Conservation (phyloP, 2,888 invertebrate genomes). For the Lysandra coridon region DNA sequence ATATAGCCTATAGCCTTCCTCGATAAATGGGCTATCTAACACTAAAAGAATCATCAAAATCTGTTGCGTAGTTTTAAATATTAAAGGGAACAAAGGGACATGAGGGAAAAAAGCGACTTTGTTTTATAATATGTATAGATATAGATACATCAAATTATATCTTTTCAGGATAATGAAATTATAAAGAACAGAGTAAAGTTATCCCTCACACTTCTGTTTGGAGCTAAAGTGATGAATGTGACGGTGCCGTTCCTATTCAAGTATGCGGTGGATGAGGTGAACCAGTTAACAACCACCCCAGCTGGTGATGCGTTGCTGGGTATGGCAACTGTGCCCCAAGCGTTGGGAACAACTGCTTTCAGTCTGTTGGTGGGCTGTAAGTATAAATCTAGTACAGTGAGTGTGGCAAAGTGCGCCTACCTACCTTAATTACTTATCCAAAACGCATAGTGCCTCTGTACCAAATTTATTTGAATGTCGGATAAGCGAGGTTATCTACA, state of each 20-base stretch:
- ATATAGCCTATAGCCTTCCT: no score
- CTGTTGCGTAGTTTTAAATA: no score
- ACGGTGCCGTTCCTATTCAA: slow-evolving; percentile 98
- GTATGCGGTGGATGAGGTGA: slow-evolving; percentile 93
- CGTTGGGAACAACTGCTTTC: slow-evolving; percentile 88
- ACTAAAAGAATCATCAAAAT: no score
- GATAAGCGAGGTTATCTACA: no score
- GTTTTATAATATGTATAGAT: no score
- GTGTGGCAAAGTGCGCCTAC: no score
- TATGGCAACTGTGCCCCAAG: slow-evolving; percentile 89
- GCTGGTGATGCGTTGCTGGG: slow-evolving; percentile 82
- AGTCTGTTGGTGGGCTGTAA: slow-evolving; percentile 94
- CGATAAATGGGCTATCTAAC: no score
- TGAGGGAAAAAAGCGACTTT: no score
- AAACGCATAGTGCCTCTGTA: no score
- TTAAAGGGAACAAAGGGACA: no score
- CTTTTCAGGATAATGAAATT: slow-evolving; percentile 84
- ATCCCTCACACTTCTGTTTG: slow-evolving; percentile 88
- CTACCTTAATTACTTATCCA: no score
- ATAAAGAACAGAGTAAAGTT: slow-evolving; percentile 90
- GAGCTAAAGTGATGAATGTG: slow-evolving; percentile 94
- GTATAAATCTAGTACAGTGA: slow-evolving; percentile 50
- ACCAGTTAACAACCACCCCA: slow-evolving; percentile 74
- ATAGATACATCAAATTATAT: background rate
- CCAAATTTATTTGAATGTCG: no score